Percentiles rank a stretch among this genome's conserved stretches.
Conservation (phyloP, 30 jellyfish, hydroid and myxozoan genomes). For the Aurelia sp. region DNA sequence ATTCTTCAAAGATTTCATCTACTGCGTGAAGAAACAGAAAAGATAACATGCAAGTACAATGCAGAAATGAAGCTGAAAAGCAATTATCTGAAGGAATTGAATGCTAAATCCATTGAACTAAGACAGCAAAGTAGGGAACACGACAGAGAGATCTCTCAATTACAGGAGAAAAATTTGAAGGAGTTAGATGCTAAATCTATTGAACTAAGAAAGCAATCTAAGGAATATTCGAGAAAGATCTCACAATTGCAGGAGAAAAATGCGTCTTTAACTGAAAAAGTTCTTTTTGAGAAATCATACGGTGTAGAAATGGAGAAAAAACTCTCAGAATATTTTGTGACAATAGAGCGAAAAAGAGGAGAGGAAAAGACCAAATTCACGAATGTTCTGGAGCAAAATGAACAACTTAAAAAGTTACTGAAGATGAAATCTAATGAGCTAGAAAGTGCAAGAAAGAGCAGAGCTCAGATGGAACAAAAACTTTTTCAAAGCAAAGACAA, state of each 20-base stretch:
- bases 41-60: neutral
- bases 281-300: constrained; percentile 13
- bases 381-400: neutral
- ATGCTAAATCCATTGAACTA: neutral
- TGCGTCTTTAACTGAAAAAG: neutral
- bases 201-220: neutral
- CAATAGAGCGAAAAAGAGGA: neutral
- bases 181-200: neutral
- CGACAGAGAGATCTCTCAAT: neutral
- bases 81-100: neutral
- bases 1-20: neutral
- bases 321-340: neutral
- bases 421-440: neutral
- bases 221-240: neutral
- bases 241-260: neutral
- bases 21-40: neutral
- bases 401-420: neutral
- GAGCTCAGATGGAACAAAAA: neutral
- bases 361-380: neutral
- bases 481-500: neutral
- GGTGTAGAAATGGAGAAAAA: constrained; percentile 18
- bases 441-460: neutral
- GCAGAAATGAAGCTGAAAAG: neutral
- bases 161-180: neutral
- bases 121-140: neutral